Conservation (phyloP, 1,140 invertebrate species). For the Acyrthosiphon pisum region DNA sequence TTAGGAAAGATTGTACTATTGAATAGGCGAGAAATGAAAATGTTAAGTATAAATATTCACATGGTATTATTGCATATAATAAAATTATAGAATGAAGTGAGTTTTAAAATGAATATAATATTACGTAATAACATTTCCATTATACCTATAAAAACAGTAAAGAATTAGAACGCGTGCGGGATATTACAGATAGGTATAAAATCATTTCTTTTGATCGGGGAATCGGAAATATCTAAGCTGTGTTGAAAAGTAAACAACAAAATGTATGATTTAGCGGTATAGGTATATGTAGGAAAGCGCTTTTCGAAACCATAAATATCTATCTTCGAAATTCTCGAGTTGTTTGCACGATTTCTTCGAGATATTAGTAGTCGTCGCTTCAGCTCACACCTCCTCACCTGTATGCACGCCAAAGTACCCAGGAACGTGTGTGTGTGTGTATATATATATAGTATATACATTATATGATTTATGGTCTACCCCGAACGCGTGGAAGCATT, state of each 20-base stretch:
- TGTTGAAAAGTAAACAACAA: background rate
- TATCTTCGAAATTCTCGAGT: background rate
- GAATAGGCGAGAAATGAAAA: background rate
- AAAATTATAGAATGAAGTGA: too few species aligned
- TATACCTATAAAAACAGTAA: background rate
- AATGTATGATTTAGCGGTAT: background rate
- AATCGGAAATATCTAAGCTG: background rate
- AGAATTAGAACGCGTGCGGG: background rate
- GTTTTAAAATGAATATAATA: too few species aligned
- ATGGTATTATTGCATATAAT: too few species aligned
- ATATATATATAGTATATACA: background rate
- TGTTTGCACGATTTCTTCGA: constrained; percentile 21
- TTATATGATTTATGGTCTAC: constrained; percentile 42
- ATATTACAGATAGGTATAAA: background rate
- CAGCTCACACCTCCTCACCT: background rate
- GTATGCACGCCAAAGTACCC: background rate
- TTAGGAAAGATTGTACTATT: background rate
- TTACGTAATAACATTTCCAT: background rate
- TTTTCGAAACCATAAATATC: background rate
- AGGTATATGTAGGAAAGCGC: background rate
- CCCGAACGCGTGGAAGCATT: background rate
- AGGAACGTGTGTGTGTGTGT: background rate
- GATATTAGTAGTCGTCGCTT: background rate
- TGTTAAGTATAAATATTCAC: background rate
- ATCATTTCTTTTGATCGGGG: background rate